Evolutionary conservation across 2,113 vertebrate genomes (phyloP).

Genomic region (Mobula hypostoma): DNA sequence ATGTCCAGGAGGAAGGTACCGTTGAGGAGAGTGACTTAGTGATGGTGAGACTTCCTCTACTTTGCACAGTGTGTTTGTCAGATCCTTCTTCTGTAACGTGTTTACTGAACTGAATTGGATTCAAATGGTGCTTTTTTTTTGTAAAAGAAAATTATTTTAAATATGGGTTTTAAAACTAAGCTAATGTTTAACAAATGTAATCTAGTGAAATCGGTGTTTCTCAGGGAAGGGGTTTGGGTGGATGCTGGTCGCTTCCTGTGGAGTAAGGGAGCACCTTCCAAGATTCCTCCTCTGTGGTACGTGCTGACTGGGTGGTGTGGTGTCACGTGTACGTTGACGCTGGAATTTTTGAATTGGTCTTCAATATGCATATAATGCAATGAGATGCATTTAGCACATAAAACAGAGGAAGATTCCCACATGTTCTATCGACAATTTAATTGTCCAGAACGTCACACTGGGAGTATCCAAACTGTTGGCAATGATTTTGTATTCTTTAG

Average conservation of each 20-base stretch:
- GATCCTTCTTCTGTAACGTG: background rate
- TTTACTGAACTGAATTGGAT: background rate
- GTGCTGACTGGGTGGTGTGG: too few relatives aligned
- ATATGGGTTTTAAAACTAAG: background rate
- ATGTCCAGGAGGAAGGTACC: background rate
- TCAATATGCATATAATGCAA: too few relatives aligned
- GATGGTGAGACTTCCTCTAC: conserved; percentile 29
- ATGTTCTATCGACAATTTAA: too few relatives aligned
- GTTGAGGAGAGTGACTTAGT: too few relatives aligned
- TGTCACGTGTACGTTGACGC: too few relatives aligned
- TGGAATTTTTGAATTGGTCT: too few relatives aligned
- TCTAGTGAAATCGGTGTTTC: background rate
- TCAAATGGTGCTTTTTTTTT: background rate
- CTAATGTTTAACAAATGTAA: background rate
- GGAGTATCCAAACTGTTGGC: background rate
- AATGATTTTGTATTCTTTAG: background rate
- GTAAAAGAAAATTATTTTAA: background rate
- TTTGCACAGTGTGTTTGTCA: background rate
- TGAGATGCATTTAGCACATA: too few relatives aligned
- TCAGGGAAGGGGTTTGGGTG: conserved; percentile 9
- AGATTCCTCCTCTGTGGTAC: too few relatives aligned
- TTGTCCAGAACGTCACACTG: background rate
- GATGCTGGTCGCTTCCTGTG: background rate
- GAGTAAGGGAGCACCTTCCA: background rate
- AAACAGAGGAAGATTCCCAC: too few relatives aligned